Evolutionary conservation across 1,140 invertebrate genomes (phyloP).

Genomic region (Cryptotermes secundus): DNA sequence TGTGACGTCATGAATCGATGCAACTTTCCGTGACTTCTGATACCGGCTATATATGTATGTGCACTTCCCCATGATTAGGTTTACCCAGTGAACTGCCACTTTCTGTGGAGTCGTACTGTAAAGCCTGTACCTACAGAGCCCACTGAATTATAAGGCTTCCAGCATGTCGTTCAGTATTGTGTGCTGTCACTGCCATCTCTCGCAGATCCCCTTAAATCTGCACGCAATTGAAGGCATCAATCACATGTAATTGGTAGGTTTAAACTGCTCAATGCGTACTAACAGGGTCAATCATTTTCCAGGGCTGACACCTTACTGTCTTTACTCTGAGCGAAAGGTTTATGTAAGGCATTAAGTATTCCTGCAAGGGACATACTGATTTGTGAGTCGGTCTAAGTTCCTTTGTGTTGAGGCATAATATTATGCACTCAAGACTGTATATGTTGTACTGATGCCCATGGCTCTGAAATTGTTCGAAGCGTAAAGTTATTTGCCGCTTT

Average conservation of each 20-base stretch:
- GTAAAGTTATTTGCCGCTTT: too few relatives aligned
- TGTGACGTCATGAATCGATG: too few relatives aligned
- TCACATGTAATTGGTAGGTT: neutral
- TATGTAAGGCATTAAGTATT: neutral
- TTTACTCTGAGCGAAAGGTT: neutral
- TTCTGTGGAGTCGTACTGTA: neutral
- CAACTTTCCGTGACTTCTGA: too few relatives aligned
- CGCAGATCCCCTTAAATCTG: neutral
- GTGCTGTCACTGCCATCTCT: neutral
- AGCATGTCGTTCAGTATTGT: neutral
- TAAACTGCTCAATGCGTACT: neutral
- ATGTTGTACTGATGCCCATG: too few relatives aligned
- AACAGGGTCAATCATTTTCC: neutral
- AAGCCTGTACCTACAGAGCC: neutral
- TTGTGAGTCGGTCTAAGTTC: neutral
- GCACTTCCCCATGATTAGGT: too few relatives aligned
- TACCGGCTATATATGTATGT: too few relatives aligned
- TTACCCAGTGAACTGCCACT: neutral
- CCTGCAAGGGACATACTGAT: constrained; percentile 1
- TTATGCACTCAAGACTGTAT: neutral
- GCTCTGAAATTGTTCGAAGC: too few relatives aligned
- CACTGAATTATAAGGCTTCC: neutral
- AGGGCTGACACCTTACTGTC: neutral
- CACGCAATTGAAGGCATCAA: neutral
- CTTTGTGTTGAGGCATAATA: neutral